Evolutionary conservation across 2,888 invertebrate species (phyloP), one percentile per base, ranked within the genome.

Genomic region (Patella depressa): DNA sequence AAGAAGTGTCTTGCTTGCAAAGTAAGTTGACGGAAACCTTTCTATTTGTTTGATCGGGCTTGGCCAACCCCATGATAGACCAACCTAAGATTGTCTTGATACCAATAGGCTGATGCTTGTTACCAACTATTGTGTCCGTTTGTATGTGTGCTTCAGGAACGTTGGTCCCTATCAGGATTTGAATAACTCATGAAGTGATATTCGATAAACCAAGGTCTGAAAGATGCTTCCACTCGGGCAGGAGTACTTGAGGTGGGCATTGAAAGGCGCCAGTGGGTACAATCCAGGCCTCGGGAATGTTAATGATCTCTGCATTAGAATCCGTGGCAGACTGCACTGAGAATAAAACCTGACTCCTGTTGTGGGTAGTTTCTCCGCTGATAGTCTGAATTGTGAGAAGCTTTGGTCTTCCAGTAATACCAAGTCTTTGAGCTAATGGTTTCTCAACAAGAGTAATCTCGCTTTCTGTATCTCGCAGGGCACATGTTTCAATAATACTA

Each of bases 1-100:
- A n/a, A 17, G 59, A 59, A 5, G 59, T 59, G 59, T 59, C 59
- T 59, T 59, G 59, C 59, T n/a, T 59, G 59, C n/a, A 59, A 19
- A 59, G 59, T 2, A 1, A 19, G 9, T n/a, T n/a, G 17, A 59
- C n/a, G 11, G n/a, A 59, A 19, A 59, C 17, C n/a, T 59, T 5
- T 11, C 4, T 11, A 59, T 12, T 19, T 59, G 17, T 19, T 15
- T 19, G 17, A n/a, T 15, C n/a, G 17, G 59, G 59, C 59, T 1
- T 17, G n/a, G 17, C n/a, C 3, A 59, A 3, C 59, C 59, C 59
- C n/a, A 59, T 59, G 59, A 59, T 11, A 19, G 59, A 59, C 59
- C 59, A 59, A n/a, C 59, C 59, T 59, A 59, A 19, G n/a, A 59
- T 59, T 17, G 15, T 59, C 17, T 19, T 17, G 19, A 59, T 59